These are phyloP conservation scores for Gonatopus flavifemur DNA, from an alignment of 1,140 invertebrate genomes.

Conservation along the genomic window DNA sequence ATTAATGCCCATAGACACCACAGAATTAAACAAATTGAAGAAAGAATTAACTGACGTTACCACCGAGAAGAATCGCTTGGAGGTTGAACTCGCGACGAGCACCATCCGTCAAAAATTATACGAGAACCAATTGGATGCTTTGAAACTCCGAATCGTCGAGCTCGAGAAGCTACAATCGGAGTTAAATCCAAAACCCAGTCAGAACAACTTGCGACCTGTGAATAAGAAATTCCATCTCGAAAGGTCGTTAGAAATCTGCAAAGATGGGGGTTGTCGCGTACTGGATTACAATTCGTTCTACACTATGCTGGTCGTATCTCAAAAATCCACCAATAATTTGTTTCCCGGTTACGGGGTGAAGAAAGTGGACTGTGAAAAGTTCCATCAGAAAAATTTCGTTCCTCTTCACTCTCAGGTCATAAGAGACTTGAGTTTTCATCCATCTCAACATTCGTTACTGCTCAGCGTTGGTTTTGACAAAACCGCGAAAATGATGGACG, in stretches of 20 bases:
- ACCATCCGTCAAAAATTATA: constrained; percentile 53
- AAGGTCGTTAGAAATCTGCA: constrained; percentile 66
- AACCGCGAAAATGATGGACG: constrained; percentile 71
- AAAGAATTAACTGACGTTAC: constrained; percentile 59
- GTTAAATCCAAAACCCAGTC: constrained; percentile 12
- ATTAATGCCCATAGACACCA: constrained; percentile 66
- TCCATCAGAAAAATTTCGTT: constrained; percentile 62
- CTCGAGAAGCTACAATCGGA: constrained; percentile 30
- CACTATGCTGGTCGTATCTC: constrained; percentile 69
- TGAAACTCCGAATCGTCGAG: constrained; percentile 48
- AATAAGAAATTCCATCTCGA: constrained; percentile 60
- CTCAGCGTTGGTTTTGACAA: constrained; percentile 80
- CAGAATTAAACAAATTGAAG: constrained; percentile 63
- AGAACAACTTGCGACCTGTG: constrained; percentile 10
- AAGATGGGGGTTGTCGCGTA: constrained; percentile 75
- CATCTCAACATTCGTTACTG: constrained; percentile 65
- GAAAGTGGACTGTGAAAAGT: constrained; percentile 70
- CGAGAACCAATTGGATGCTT: constrained; percentile 48
- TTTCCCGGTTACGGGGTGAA: constrained; percentile 79
- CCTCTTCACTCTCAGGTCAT: constrained; percentile 72
- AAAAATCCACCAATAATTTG: constrained; percentile 68
- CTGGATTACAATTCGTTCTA: constrained; percentile 67
- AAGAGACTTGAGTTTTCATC: constrained; percentile 76
- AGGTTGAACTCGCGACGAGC: constrained; percentile 52
- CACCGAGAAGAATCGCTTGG: constrained; percentile 58